phyloP scores from a whole-genome alignment of 64 coral and sea anemone genomes.

The Hydrozoanthus tunicans region DNA sequence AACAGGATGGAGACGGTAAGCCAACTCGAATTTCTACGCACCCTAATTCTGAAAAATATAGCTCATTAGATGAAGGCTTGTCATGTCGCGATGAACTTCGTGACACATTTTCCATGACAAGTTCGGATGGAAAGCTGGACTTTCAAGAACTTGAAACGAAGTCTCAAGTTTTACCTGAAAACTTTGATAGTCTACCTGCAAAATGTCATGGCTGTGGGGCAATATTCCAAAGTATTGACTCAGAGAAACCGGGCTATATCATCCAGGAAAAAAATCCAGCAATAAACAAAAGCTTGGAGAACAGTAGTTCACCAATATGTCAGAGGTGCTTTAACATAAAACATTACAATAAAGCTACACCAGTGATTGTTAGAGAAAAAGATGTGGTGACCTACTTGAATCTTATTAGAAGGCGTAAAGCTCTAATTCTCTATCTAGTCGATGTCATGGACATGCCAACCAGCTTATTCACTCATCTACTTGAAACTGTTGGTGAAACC shows the following conservation, averaged over 20 bases:
- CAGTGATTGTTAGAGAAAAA: conserved; percentile 40
- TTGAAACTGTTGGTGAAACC: conserved; percentile 75
- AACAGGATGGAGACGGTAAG: neutral
- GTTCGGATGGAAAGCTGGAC: neutral
- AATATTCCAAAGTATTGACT: conserved; percentile 84
- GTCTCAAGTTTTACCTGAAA: conserved; percentile 50
- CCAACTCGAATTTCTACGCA: neutral
- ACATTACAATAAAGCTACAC: conserved; percentile 78
- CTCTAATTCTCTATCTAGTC: conserved; percentile 85
- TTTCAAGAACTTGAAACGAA: neutral
- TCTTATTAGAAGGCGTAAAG: conserved; percentile 74
- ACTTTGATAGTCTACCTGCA: conserved; percentile 58
- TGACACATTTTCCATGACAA: neutral
- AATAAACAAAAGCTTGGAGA: neutral
- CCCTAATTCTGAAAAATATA: neutral
- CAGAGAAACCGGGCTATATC: conserved; percentile 66
- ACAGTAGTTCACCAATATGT: conserved; percentile 27
- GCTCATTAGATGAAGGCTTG: neutral
- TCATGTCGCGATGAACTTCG: neutral
- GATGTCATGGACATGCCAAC: conserved; percentile 84
- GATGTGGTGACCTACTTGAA: conserved; percentile 67
- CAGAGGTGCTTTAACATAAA: conserved; percentile 83
- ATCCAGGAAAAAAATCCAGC: conserved; percentile 67
- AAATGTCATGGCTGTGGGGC: conserved; percentile 81
- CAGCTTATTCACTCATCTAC: conserved; percentile 65